Evolutionary conservation across 2,113 vertebrate species (phyloP).

Genomic region (Archilochus colubris): DNA sequence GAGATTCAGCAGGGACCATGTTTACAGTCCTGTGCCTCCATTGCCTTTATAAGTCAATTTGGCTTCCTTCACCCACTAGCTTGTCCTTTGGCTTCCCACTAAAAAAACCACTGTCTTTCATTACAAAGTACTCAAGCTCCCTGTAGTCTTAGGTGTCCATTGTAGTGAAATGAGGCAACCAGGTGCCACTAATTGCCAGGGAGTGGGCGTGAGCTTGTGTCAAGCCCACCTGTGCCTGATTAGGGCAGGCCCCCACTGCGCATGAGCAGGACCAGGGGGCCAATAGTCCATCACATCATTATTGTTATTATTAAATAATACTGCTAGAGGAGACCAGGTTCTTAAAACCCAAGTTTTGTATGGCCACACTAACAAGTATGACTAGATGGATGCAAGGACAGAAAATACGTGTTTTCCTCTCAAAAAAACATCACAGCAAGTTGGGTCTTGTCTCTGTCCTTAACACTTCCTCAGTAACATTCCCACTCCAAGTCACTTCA

Average conservation of each 20-base stretch:
- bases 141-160: neutral
- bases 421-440: neutral
- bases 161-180: no score
- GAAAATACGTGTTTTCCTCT: fast-evolving
- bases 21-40: neutral
- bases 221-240: no score
- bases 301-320: neutral
- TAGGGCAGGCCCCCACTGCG: no score
- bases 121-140: neutral
- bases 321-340: neutral
- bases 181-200: no score
- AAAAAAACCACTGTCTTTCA: neutral
- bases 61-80: neutral
- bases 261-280: no score
- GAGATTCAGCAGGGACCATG: neutral
- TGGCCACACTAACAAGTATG: neutral
- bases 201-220: no score
- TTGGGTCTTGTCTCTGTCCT: neutral
- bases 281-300: neutral
- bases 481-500: neutral
- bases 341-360: neutral
- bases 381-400: neutral
- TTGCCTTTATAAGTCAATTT: neutral
- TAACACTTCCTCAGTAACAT: neutral
- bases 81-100: neutral